Percentiles rank a stretch among this genome's conserved stretches.
Evolutionary conservation across 2,113 vertebrate genomes (phyloP).

Genomic region (Peromyscus leucopus): DNA sequence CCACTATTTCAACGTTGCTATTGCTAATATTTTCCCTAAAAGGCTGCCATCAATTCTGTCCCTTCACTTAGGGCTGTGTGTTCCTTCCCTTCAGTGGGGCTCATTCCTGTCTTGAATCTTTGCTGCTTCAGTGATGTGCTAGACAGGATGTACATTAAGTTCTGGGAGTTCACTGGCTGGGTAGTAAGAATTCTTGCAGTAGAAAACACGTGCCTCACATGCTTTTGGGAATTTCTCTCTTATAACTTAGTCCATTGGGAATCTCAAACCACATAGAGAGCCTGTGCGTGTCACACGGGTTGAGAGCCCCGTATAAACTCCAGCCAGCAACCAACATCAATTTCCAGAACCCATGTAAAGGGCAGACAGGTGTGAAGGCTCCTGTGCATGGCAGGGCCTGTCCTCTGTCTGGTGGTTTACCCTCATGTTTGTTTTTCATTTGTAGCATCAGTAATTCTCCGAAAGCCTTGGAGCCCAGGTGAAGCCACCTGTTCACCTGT

Average conservation of each 20-base stretch:
- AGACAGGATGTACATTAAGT: not conserved
- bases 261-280: not conserved
- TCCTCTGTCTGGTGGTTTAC: too few species aligned
- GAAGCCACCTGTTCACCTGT: conserved; percentile 73
- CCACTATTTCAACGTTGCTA: not conserved
- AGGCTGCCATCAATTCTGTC: not conserved
- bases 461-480: conserved; percentile 18
- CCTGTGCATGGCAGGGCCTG: not conserved
- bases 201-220: not conserved
- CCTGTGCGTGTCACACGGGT: not conserved
- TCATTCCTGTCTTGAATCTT: not conserved
- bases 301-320: not conserved
- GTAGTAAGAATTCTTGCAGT: not conserved
- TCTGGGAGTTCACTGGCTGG: not conserved
- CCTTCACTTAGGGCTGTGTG: not conserved
- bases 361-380: not conserved
- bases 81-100: not conserved
- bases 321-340: not conserved
- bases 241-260: not conserved
- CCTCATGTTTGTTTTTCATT: too few species aligned
- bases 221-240: not conserved
- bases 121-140: not conserved
- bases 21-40: not conserved
- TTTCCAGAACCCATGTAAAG: not conserved
- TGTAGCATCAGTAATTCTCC: conserved; percentile 11